Evolutionary conservation across 2,797 vertebrate genomes (phyloP), one percentile per base, ranked within the genome.

Genomic region (Gambusia yucatana): DNA sequence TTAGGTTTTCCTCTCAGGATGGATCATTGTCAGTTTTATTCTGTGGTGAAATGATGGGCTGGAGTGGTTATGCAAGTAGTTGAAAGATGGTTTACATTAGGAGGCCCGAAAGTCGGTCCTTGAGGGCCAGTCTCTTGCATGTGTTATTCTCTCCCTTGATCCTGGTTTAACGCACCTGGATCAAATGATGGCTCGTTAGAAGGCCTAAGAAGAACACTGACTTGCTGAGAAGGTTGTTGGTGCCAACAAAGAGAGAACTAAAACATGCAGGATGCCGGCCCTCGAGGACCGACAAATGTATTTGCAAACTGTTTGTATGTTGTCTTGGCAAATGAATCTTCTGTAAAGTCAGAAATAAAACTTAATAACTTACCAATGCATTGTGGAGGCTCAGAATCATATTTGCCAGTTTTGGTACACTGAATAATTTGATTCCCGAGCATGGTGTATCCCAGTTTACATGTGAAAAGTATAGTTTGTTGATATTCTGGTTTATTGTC

Each of bases 361-460:
- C 25, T 50, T 10, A 44, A 43, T 3, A 7, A 36, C 75, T 73
- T 80, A 96, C 95, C 85, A 86, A 70, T 7, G 75, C 96, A 96
- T 50, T 44, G 0, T n/a, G 95, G 96, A 69, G 85, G 87, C 33
- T 0, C 0, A 22, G 55, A 43, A 39, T 73, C 28, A 33, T 92
- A 96, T 33, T 5, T 0, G 1, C 94, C 89, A 1, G 4, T 2
- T 39, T 86, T 78, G 0, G 0, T 7, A 76, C 95, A 96, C 36
- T 0, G 0, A 28, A 92, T 76, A 5, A 0, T 43, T 0, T 0
- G 0, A 0, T 43, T 77, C 41, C 94, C 95, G 36, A 20, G 0
- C 0, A 94, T 88, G 6, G 4, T 55, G 87, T 88, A 94, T 70
- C 88, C 86, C 0, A 77, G 13, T 6, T 94, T 0, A 46, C 95